Conservation (phyloP, 1,140 invertebrate genomes). For the Palaemon carinicauda region DNA sequence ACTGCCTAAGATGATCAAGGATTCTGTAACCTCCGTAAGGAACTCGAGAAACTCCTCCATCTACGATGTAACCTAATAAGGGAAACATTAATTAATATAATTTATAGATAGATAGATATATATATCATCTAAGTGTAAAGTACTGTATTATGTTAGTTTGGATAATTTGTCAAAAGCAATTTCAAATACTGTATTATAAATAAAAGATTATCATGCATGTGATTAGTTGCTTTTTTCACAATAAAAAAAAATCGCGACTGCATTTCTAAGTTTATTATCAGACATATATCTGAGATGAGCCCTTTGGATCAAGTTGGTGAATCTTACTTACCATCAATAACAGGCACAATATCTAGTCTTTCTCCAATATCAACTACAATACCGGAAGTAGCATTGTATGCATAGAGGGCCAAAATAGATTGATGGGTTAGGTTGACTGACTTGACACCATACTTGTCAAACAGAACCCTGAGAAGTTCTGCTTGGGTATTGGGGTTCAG, state of each 20-base stretch:
- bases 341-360: conserved; percentile 71
- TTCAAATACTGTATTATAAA: too few species aligned
- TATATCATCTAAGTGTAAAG: too few species aligned
- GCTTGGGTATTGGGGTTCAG: conserved; percentile 66
- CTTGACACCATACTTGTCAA: conserved; percentile 66
- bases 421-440: conserved; percentile 71
- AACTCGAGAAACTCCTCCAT: conserved; percentile 67
- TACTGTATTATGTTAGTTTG: too few species aligned
- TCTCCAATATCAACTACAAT: conserved; percentile 75
- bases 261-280: background rate
- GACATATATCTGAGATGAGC: background rate
- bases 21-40: conserved; percentile 70
- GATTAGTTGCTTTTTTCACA: too few species aligned
- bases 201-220: too few species aligned
- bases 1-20: conserved; percentile 66
- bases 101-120: too few species aligned
- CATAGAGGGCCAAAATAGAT: conserved; percentile 71
- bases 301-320: background rate
- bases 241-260: too few species aligned
- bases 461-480: conserved; percentile 65
- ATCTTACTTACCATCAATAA: conserved; percentile 69
- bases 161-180: too few species aligned
- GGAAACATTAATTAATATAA: background rate
- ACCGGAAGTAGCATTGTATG: conserved; percentile 73
- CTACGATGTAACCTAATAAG: conserved; percentile 67